Base-by-base conservation (phyloP, 2,888 invertebrate species). In the Omphaloscelis lunosa region DNA sequence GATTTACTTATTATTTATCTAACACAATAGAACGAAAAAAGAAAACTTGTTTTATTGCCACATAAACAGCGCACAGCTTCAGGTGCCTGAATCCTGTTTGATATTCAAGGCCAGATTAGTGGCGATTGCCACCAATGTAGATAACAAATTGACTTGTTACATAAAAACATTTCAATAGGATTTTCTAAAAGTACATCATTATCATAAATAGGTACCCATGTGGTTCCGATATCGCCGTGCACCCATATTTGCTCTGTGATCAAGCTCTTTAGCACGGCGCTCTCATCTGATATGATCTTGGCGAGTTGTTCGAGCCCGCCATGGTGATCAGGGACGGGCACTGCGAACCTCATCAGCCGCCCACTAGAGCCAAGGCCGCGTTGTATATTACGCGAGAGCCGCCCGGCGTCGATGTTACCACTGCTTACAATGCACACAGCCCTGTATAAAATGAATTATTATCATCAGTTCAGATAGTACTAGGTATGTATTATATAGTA, bases 381-480 rank as follows among this genome's bases (percentile, higher is more conserved):
- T 90, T 98, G 98, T 85, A 98, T 97, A 79, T 98, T 98, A 67
- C 98, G 97, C 0, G 98, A 98, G 70, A 98, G 94, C 0, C 98
- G 97, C 0, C 98, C 98, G 0, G 98, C 98, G 91, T 98, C 98
- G 62, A 98, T 98, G 94, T 98, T 98, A 67, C 98, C 98, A 12
- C 98, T 98, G 92, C 98, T 98, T 69, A 98, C 93, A n/a, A 98
- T 97, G 84, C 98, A 97, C 15, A 98, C 98, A 48, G 98, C 97
- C 82, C 98, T 98, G 86, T 61, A 17, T 15, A n/a, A 20, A 94
- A 91, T 58, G 39, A 77, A 73, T 51, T 29, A 20, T 20, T 20
- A 27, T 39, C 15, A 23, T 66, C 11, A 41, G 0, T 58, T 61
- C 34, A 39, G 11, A 59, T 51, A 1, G 12, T n/a, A 34, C 4